Conservation (phyloP, 2,113 vertebrate genomes). For the Neolamprologus variostigma region DNA sequence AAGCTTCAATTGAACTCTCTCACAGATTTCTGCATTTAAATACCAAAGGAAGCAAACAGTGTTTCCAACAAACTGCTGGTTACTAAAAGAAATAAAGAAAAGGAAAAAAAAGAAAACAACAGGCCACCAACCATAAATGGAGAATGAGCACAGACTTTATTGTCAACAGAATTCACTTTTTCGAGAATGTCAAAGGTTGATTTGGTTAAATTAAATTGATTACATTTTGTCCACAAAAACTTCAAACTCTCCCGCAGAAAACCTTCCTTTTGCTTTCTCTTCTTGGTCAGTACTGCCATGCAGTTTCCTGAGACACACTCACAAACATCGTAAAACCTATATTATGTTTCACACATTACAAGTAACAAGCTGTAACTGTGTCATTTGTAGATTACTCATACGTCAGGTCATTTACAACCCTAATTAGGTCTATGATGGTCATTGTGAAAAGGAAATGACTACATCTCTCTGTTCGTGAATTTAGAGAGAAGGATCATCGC, state of each 20-base stretch:
- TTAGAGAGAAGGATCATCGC: neutral
- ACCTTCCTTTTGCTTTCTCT: neutral
- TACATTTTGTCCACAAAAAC: neutral
- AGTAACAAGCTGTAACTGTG: neutral
- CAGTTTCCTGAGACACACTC: neutral
- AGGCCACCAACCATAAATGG: neutral
- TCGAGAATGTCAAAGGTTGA: accelerated
- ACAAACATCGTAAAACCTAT: neutral
- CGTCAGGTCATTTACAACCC: neutral
- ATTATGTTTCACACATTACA: neutral
- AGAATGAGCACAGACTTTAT: neutral
- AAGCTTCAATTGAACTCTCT: accelerated
- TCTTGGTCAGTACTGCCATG: neutral
- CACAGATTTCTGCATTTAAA: neutral
- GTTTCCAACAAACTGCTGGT: neutral
- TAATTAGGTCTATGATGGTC: neutral
- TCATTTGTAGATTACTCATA: neutral
- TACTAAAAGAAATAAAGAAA: neutral
- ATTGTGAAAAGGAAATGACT: neutral
- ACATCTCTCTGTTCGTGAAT: accelerated
- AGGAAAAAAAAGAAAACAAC: neutral
- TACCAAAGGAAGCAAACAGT: neutral
- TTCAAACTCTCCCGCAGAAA: neutral
- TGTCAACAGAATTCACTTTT: neutral
- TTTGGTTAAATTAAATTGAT: neutral